Percentiles rank a stretch among this genome's conserved stretches.
Evolutionary conservation across 53 echinoderm and acorn worm genomes (phyloP).

Genomic region (Zoroaster sp.): DNA sequence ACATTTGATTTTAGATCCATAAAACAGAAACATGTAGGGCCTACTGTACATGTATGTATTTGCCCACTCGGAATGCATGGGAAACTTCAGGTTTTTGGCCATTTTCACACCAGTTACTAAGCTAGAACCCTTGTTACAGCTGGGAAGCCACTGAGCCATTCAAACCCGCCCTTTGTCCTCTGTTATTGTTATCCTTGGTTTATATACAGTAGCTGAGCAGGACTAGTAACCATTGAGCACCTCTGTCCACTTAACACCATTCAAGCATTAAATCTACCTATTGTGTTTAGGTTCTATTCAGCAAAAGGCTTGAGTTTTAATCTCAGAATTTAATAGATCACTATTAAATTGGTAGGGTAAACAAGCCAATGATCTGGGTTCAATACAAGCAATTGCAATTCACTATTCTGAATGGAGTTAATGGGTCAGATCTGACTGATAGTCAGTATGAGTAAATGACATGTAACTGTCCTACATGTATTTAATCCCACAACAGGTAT

Average conservation of each 20-base stretch:
- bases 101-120: background rate
- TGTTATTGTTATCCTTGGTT: conserved; percentile 30
- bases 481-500: too few relatives aligned
- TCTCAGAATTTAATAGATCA: background rate
- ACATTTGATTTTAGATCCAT: too few relatives aligned
- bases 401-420: background rate
- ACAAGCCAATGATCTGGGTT: background rate
- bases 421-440: background rate
- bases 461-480: background rate
- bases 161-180: conserved; percentile 4
- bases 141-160: conserved; percentile 21
- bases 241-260: background rate
- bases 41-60: too few relatives aligned
- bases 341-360: background rate
- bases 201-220: conserved; percentile 14
- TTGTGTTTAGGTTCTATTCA: conserved; percentile 3
- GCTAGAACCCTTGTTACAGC: background rate
- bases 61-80: background rate
- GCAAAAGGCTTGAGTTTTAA: background rate
- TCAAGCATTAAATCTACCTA: conserved; percentile 17
- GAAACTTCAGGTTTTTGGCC: background rate
- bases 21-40: too few relatives aligned
- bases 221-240: conserved; percentile 5
- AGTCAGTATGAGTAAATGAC: background rate
- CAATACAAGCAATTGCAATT: background rate